Evolutionary conservation across 2,797 vertebrate species (phyloP).

Genomic region (Hippoglossus hippoglossus): DNA sequence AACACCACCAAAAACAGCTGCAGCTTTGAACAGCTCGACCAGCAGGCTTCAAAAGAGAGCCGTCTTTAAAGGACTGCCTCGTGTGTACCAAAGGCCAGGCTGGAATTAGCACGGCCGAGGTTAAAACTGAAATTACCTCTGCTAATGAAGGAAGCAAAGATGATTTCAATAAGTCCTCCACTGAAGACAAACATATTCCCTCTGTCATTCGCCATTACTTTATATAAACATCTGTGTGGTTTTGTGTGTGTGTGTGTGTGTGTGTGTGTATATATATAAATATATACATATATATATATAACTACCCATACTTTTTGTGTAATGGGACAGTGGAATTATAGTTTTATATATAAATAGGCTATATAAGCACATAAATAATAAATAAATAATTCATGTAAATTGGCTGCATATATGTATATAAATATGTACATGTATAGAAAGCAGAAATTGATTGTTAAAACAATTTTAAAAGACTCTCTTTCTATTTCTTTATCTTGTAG

Average conservation of each 20-base stretch:
- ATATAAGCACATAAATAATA: no score
- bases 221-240: no score
- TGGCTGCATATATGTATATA: neutral
- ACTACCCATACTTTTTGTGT: no score
- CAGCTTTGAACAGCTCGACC: slow-evolving; percentile 87
- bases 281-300: neutral
- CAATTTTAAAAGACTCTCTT: no score
- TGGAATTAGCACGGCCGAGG: slow-evolving; percentile 81
- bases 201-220: slow-evolving; percentile 15
- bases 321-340: neutral
- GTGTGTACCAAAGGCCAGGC: slow-evolving; percentile 79
- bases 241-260: no score
- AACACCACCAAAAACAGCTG: slow-evolving; percentile 89
- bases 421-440: neutral
- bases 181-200: slow-evolving; percentile 25
- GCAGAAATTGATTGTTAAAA: no score
- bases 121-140: slow-evolving; percentile 75
- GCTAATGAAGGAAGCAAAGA: slow-evolving; percentile 70
- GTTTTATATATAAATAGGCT: neutral
- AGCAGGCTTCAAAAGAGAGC: slow-evolving; percentile 86
- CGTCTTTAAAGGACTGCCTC: slow-evolving; percentile 84
- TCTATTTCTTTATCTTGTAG: neutral
- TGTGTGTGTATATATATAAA: neutral
- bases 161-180: slow-evolving; percentile 45
- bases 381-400: no score